Percentiles rank a stretch among this genome's conserved stretches.
phyloP scores from a whole-genome alignment of 2,113 vertebrate genomes.

The Malurus cyaneus region DNA sequence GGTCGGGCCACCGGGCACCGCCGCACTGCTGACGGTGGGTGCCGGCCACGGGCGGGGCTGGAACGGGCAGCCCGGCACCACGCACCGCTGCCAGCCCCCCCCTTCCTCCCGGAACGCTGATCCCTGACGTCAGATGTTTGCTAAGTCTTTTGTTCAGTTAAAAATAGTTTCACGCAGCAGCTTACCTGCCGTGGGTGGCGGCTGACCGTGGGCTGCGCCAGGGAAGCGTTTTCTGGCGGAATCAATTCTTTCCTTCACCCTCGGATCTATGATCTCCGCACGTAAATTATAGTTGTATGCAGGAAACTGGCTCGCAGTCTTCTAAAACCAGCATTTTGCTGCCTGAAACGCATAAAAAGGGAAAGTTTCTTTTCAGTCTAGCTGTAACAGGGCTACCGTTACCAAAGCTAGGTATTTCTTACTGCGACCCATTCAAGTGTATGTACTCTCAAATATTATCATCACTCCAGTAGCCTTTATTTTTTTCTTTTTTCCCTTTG shows the following conservation, averaged over 20 bases:
- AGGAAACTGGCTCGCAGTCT: neutral
- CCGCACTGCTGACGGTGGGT: neutral
- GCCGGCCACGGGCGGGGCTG: neutral
- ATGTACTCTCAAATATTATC: neutral
- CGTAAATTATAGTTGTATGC: neutral
- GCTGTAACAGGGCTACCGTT: neutral
- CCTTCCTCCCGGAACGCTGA: neutral
- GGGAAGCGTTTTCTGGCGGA: neutral
- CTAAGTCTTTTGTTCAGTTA: constrained; percentile 44
- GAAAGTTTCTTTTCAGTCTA: constrained; percentile 25
- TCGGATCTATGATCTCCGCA: neutral
- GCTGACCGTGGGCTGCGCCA: neutral
- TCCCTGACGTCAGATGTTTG: constrained; percentile 6
- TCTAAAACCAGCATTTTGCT: neutral
- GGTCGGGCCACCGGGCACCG: neutral
- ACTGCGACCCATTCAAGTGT: neutral
- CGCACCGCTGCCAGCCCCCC: neutral
- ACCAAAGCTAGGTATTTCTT: neutral
- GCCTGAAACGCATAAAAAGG: neutral
- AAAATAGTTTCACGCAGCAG: constrained; percentile 15
- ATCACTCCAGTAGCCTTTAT: neutral
- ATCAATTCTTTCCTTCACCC: neutral
- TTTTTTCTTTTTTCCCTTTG: neutral
- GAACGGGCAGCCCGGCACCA: neutral
- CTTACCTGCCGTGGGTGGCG: constrained; percentile 36